A percentile compares a stretch with the other conserved stretches of the same genome.
Conservation (phyloP, 2,888 invertebrate species). For the Timema podura region DNA sequence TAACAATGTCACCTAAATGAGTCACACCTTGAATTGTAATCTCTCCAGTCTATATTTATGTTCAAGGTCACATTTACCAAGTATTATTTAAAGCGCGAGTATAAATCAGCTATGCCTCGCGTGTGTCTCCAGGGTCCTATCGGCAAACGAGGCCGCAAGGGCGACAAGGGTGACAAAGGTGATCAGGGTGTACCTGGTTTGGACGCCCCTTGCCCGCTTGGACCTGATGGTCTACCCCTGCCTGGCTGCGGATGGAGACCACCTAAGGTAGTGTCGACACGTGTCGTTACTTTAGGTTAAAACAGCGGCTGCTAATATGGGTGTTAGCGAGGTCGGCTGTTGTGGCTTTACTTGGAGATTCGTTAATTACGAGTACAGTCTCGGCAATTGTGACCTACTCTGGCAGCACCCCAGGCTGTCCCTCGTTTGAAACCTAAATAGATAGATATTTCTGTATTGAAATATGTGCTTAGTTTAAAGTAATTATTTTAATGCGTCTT, state of each 20-base stretch:
- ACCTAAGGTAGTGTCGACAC: slow-evolving; percentile 60
- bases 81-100: no score
- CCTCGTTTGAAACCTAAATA: not conserved
- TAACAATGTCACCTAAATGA: no score
- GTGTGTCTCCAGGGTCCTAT: slow-evolving; percentile 67
- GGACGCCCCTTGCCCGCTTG: slow-evolving; percentile 98
- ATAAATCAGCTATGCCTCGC: not conserved
- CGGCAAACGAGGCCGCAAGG: slow-evolving; percentile 88
- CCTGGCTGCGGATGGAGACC: slow-evolving; percentile 95
- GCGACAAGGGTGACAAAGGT: slow-evolving; percentile 89
- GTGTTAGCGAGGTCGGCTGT: no score
- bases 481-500: not conserved
- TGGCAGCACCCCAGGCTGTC: no score
- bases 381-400: no score
- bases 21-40: no score
- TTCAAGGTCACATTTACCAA: no score
- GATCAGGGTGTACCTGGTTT: slow-evolving; percentile 96
- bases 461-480: not conserved
- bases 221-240: slow-evolving; percentile 90
- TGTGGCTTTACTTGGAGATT: no score
- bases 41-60: no score
- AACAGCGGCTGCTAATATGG: no score
- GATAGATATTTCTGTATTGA: not conserved
- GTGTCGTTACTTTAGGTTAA: not conserved
- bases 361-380: no score